A percentile compares a stretch with the other conserved stretches of the same genome.
These are phyloP conservation scores for Diabrotica undecimpunctata DNA, from an alignment of 1,140 invertebrate species.

Conservation along the genomic window DNA sequence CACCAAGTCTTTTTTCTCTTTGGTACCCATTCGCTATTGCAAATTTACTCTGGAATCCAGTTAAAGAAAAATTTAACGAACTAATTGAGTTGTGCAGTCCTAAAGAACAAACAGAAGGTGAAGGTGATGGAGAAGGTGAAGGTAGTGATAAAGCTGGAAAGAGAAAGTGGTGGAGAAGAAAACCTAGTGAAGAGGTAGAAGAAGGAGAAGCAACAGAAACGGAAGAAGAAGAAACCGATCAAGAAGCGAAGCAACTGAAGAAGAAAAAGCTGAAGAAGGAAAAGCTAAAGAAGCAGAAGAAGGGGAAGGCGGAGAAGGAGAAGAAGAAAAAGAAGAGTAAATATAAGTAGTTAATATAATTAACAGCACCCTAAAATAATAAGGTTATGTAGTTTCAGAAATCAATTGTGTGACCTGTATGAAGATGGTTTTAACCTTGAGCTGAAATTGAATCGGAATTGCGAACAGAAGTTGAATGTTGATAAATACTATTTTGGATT, in stretches of 20 bases:
- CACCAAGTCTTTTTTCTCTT: slow-evolving; percentile 11
- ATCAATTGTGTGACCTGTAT: too few species aligned
- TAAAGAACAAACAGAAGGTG: not conserved
- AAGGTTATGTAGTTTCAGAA: too few species aligned
- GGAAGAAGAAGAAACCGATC: not conserved
- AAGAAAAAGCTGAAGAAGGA: not conserved
- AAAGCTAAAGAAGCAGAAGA: not conserved
- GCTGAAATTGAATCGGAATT: too few species aligned
- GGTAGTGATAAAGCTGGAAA: not conserved
- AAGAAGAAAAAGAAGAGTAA: too few species aligned
- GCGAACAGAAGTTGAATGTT: too few species aligned
- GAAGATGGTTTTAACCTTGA: too few species aligned
- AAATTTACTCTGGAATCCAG: slow-evolving; percentile 4
- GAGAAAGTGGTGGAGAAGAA: not conserved
- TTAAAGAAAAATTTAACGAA: slow-evolving; percentile 10
- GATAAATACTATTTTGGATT: too few species aligned
- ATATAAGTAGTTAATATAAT: too few species aligned
- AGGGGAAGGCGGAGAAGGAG: too few species aligned
- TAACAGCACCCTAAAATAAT: too few species aligned
- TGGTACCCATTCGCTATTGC: slow-evolving; percentile 6
- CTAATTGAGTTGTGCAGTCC: not conserved
- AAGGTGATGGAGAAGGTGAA: not conserved
- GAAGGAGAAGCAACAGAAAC: not conserved
- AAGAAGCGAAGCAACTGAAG: slow-evolving; percentile 1
- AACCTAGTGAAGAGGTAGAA: not conserved